Percentiles rank a stretch among this genome's conserved stretches.
phyloP scores from a whole-genome alignment of 2,888 invertebrate species.

The Andricus curvator region DNA sequence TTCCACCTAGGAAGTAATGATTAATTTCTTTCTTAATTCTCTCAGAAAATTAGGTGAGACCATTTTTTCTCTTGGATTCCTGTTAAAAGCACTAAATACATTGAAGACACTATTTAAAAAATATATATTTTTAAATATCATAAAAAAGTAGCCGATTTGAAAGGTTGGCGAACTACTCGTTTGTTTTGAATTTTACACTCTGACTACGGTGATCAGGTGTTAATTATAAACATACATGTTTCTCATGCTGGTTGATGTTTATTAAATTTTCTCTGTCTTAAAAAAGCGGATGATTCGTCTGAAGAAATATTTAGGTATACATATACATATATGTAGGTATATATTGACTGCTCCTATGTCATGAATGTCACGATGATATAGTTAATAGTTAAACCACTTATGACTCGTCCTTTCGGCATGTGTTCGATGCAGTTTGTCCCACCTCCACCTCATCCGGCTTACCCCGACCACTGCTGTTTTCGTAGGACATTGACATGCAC shows the following conservation, averaged over 20 bases:
- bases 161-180: not conserved
- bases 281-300: not conserved
- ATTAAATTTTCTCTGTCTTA: not conserved
- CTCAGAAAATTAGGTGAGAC: no score
- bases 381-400: slow-evolving; percentile 34
- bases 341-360: slow-evolving; percentile 24
- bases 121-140: no score
- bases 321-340: not conserved
- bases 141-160: not conserved
- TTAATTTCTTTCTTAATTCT: no score
- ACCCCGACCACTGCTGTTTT: slow-evolving; percentile 17
- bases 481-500: slow-evolving; percentile 11
- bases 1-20: no score
- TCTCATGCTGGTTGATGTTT: not conserved
- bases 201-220: not conserved
- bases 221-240: not conserved
- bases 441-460: slow-evolving; percentile 5
- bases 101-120: no score
- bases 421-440: slow-evolving; percentile 19
- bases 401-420: slow-evolving; percentile 36
- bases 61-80: no score
- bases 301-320: not conserved
- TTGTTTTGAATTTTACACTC: not conserved
- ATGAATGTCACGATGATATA: slow-evolving; percentile 25
- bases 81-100: no score